These are phyloP conservation scores for Edolisoma coerulescens DNA, from an alignment of 2,113 vertebrate species.

Conservation along the genomic window DNA sequence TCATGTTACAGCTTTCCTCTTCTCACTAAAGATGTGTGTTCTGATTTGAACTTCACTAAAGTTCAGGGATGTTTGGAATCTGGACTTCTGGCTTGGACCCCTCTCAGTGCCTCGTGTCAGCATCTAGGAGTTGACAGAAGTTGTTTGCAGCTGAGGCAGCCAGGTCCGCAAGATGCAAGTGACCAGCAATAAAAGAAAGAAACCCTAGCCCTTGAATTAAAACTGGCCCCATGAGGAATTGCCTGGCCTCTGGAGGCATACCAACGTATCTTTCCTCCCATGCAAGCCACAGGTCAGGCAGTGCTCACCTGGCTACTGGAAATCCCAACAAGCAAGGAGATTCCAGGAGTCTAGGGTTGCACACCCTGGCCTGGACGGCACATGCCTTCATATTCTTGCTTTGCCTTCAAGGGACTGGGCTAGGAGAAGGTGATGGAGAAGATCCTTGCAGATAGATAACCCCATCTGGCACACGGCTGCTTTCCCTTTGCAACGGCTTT, in stretches of 20 bases:
- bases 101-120: not conserved
- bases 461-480: rapidly evolving
- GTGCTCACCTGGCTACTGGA: not conserved
- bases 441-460: not conserved
- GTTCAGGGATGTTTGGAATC: conserved; percentile 64
- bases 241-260: not conserved
- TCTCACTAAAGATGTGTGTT: conserved; percentile 36
- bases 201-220: not conserved
- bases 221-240: not conserved
- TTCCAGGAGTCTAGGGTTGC: not conserved
- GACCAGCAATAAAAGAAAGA: not conserved
- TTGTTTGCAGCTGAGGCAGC: not conserved
- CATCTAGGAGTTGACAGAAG: conserved; percentile 25
- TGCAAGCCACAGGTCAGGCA: not conserved
- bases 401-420: not conserved
- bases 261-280: not conserved
- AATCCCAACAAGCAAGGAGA: not conserved
- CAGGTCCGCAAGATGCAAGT: not conserved
- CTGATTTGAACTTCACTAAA: conserved; percentile 61
- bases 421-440: not conserved
- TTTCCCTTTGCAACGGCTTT: not conserved
- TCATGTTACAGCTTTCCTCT: conserved; percentile 51
- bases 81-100: conserved; percentile 21
- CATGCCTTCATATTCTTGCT: not conserved
- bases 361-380: not conserved